phyloP scores from a whole-genome alignment of 2,888 invertebrate species.

The Epistrophe eligans region DNA sequence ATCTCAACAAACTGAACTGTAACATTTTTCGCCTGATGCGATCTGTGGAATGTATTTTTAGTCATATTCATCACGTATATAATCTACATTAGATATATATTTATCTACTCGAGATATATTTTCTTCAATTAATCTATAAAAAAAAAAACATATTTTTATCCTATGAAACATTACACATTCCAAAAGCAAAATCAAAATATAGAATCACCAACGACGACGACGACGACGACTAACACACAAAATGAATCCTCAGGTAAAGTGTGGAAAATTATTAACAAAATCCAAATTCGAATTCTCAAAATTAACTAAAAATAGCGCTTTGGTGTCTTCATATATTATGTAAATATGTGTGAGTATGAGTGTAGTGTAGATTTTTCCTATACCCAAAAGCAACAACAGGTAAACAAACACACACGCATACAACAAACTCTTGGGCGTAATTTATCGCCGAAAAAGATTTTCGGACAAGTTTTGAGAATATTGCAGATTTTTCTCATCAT shows the following conservation, averaged over 20 bases:
- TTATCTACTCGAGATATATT: constrained; percentile 29
- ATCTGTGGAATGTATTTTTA: constrained; percentile 56
- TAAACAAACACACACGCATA: constrained; percentile 65
- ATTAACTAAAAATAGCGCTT: constrained; percentile 56
- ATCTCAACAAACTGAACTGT: constrained; percentile 37
- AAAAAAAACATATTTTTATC: constrained; percentile 76
- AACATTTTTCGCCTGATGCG: constrained; percentile 31
- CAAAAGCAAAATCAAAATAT: constrained; percentile 78
- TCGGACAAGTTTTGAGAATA: constrained; percentile 47
- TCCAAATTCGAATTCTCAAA: constrained; percentile 58
- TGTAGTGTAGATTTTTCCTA: constrained; percentile 62
- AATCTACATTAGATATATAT: neutral
- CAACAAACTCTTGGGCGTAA: neutral
- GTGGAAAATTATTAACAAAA: constrained; percentile 77
- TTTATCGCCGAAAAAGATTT: constrained; percentile 55
- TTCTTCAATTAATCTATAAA: constrained; percentile 71
- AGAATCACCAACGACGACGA: constrained; percentile 32
- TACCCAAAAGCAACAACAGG: constrained; percentile 63
- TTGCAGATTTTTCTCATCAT: constrained; percentile 69
- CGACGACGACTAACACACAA: constrained; percentile 62
- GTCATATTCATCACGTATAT: constrained; percentile 21
- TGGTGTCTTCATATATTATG: constrained; percentile 2
- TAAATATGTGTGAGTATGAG: neutral
- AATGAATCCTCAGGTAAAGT: constrained; percentile 81
- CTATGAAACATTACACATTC: constrained; percentile 83